phyloP scores from a whole-genome alignment of 2,888 invertebrate species.

The Drosophila ochracea region DNA sequence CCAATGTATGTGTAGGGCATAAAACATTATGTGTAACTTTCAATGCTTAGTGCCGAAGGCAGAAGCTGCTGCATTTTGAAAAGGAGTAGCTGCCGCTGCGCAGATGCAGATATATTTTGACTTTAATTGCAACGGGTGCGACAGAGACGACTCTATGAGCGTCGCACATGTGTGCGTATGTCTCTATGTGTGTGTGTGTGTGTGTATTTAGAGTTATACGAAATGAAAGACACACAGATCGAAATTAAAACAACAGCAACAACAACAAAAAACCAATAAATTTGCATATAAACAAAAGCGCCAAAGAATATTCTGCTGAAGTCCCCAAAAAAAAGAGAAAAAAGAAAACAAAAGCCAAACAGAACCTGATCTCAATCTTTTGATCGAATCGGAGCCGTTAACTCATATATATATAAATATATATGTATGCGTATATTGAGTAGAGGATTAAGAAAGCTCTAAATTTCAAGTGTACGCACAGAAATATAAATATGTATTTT shows the following conservation, averaged over 20 bases:
- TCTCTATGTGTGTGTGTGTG: conserved; percentile 12
- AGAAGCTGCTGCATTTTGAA: conserved; percentile 77
- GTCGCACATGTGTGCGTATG: conserved; percentile 2
- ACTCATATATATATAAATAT: conserved; percentile 10
- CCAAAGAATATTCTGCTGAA: conserved; percentile 41
- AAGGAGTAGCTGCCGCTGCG: conserved; percentile 72
- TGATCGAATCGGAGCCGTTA: conserved; percentile 54
- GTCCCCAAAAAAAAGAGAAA: not conserved
- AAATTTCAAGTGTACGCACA: conserved; percentile 47
- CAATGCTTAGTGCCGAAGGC: conserved; percentile 72
- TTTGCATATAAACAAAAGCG: conserved; percentile 78
- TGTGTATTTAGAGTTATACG: conserved; percentile 43
- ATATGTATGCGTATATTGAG: conserved; percentile 1
- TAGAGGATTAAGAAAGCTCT: conserved; percentile 49
- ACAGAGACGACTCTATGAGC: conserved; percentile 66
- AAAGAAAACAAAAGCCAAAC: conserved; percentile 49
- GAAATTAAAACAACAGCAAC: conserved; percentile 47
- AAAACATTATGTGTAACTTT: conserved; percentile 68
- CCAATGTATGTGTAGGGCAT: conserved; percentile 42
- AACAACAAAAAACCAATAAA: conserved; percentile 51
- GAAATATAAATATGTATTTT: conserved; percentile 3
- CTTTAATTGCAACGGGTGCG: conserved; percentile 69
- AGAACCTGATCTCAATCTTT: conserved; percentile 61
- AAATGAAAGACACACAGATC: conserved; percentile 63
- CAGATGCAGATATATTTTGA: conserved; percentile 75